Evolutionary conservation across 2,888 invertebrate genomes (phyloP), one percentile per base, ranked within the genome.

Genomic region (Alsophila aescularia): DNA sequence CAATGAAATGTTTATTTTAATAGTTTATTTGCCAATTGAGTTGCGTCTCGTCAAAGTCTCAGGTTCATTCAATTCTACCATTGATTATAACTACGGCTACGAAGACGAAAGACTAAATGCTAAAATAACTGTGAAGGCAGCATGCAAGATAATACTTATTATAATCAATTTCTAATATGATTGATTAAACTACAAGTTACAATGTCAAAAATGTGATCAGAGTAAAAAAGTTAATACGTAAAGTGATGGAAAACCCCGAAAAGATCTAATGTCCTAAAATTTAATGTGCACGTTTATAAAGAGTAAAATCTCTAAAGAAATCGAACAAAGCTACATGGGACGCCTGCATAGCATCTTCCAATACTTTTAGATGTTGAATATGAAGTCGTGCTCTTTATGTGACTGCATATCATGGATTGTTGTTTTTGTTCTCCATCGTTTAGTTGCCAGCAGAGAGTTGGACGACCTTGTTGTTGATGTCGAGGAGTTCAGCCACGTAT

Each of bases 401-500:
- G 18, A 18, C 2, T 1, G 10, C 2, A n/a, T 27, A 7, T 21
- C 7, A 5, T 18, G 21, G 21, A n/a, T 39, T 36, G 16, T 10
- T 10, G 21, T 7, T 10, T 35, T 12, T 21, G 21, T 37, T 37
- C 4, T 21, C 21, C 37, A 21, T 4, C 9, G 51, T 64, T 75
- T 82, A 82, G 24, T 73, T 76, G 15, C 86, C 90, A 54, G 90
- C 88, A 7, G 91, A 91, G 0, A 91, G 78, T 54, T 86, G 80
- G 0, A 89, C 90, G 72, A 97, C 95, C 71, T 94, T 93, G 66
- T 94, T 90, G 85, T 98, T 97, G 73, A 97, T 94, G 45, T 94
- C 93, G 66, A 96, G 86, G 43, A 96, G 90, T 81, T 97, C 96
- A 15, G 91, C 90, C 78, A 96, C 92, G 78, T 96, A 98, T 66